Conservation (phyloP, 2,113 vertebrate species). For the Xyrauchen texanus region DNA sequence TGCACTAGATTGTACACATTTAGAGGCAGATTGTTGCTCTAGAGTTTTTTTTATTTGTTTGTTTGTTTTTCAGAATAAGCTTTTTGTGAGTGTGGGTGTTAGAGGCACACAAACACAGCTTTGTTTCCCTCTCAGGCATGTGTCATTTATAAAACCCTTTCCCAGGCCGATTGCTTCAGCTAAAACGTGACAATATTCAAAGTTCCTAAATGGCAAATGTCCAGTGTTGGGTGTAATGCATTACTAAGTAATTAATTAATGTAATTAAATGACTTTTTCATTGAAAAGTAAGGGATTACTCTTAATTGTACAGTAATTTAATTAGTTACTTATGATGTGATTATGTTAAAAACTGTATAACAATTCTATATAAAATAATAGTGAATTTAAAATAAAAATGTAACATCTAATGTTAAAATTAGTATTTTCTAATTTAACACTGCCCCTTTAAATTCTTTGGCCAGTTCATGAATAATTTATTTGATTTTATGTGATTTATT, state of each 20-base stretch:
- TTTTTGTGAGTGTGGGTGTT: conserved; percentile 95
- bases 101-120: conserved; percentile 88
- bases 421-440: no score
- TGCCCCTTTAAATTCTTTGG: no score
- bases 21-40: conserved; percentile 94
- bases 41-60: conserved; percentile 67
- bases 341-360: background rate
- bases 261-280: no score
- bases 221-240: no score
- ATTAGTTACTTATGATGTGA: no score
- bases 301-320: no score
- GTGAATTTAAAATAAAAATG: no score
- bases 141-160: background rate
- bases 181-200: background rate
- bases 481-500: no score
- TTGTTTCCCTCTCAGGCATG: conserved; percentile 71
- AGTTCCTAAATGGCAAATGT: background rate
- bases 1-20: conserved; percentile 87
- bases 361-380: background rate
- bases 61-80: conserved; percentile 94
- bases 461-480: no score
- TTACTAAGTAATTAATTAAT: no score
- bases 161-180: background rate
- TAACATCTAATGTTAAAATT: no score
- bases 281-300: no score